Conservation (phyloP, 2,797 vertebrate genomes). For the Anguilla obscura region DNA sequence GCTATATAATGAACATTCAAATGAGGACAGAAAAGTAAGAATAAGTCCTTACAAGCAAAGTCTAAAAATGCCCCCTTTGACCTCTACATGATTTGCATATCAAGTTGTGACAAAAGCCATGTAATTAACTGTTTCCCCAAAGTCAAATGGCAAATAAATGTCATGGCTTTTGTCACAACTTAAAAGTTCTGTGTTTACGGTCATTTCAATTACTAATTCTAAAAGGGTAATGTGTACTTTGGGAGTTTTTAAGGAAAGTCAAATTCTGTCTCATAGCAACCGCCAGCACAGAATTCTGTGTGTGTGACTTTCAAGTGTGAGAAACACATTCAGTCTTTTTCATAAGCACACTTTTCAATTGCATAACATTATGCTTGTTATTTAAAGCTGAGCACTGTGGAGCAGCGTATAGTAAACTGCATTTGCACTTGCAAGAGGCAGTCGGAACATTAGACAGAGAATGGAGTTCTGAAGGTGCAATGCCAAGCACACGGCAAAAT, state of each 20-base stretch:
- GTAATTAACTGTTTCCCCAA: not conserved
- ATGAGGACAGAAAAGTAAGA: not conserved
- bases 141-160: not conserved
- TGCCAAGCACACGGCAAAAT: not conserved
- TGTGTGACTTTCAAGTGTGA: not conserved
- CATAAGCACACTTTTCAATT: not conserved
- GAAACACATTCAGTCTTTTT: constrained; percentile 3
- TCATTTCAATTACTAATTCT: not conserved
- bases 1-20: not conserved
- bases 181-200: not conserved
- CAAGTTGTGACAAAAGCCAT: not conserved
- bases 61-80: too few relatives aligned
- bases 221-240: not conserved
- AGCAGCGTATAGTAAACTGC: too few relatives aligned
- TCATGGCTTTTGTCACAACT: not conserved
- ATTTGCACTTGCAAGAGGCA: not conserved
- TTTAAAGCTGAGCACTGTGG: too few relatives aligned
- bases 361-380: not conserved
- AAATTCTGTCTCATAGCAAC: not conserved
- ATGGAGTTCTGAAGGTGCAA: not conserved
- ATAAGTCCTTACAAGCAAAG: not conserved
- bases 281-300: not conserved
- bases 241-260: constrained; percentile 4
- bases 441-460: not conserved
- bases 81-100: not conserved